Percentiles rank a stretch among this genome's conserved stretches.
Conservation (phyloP, 1,140 invertebrate species). For the Drosophila mayri region DNA sequence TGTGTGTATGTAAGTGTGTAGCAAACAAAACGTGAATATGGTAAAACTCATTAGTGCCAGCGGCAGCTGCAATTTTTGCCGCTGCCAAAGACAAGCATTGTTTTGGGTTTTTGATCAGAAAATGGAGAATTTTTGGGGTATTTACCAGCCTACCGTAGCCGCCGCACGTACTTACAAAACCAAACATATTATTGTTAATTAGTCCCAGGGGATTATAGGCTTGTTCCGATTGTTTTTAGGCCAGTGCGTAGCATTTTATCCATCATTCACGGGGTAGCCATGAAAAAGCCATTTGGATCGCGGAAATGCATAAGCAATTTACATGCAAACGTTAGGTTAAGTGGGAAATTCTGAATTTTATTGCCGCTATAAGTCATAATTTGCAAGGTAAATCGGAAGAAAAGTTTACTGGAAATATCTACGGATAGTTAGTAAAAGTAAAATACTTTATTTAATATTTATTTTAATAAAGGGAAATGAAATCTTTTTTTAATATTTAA, state of each 20-base stretch:
- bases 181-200: conserved; percentile 65
- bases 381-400: conserved; percentile 2
- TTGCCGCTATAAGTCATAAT: conserved; percentile 16
- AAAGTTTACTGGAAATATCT: background rate
- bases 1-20: background rate
- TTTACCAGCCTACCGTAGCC: background rate
- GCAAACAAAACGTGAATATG: conserved; percentile 71
- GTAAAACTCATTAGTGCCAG: conserved; percentile 79
- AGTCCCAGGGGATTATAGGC: conserved; percentile 18
- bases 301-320: conserved; percentile 43
- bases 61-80: conserved; percentile 31
- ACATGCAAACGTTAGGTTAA: conserved; percentile 26
- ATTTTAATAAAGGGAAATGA: background rate
- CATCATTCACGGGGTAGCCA: background rate
- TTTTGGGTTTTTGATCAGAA: conserved; percentile 6
- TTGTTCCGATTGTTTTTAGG: conserved; percentile 13
- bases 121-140: conserved; percentile 12
- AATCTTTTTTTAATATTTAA: too few relatives aligned
- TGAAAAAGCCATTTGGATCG: conserved; percentile 14
- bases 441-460: background rate
- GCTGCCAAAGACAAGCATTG: conserved; percentile 21
- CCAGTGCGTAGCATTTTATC: conserved; percentile 29
- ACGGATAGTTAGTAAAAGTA: background rate
- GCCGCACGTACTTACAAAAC: conserved; percentile 1
- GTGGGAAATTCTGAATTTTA: background rate